These are phyloP conservation scores for Hucho hucho DNA, from an alignment of 2,113 vertebrate genomes.

Conservation along the genomic window DNA sequence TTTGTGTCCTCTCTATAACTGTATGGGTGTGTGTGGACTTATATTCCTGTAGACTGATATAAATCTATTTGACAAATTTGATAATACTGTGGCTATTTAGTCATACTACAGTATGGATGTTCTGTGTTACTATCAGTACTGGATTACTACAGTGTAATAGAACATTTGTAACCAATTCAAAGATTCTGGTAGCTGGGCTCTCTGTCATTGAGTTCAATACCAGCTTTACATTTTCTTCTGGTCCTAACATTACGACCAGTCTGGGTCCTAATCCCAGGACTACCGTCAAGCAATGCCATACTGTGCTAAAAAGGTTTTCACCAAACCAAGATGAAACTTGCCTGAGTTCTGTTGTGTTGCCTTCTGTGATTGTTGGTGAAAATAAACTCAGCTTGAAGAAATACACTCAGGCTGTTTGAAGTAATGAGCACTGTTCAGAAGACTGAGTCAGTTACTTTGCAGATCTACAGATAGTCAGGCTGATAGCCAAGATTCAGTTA, in stretches of 20 bases:
- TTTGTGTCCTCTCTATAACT: no score
- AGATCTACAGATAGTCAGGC: constrained; percentile 45
- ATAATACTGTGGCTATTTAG: no score
- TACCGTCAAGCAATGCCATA: not conserved
- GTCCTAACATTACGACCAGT: not conserved
- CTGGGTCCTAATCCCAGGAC: not conserved
- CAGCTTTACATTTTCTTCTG: not conserved
- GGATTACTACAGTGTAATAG: no score
- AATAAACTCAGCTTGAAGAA: not conserved
- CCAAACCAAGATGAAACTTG: not conserved
- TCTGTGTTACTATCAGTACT: no score
- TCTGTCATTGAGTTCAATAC: not conserved
- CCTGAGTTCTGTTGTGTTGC: not conserved
- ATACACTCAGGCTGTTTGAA: constrained; percentile 29
- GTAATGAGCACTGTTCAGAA: constrained; percentile 46
- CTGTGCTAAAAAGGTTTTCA: not conserved
- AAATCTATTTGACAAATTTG: no score
- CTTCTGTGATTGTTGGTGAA: constrained; percentile 21
- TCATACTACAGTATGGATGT: no score
- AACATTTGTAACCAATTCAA: no score
- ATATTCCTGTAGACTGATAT: no score
- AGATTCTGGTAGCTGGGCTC: not conserved
- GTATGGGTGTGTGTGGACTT: no score
- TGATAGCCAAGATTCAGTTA: constrained; percentile 48
- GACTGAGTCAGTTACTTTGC: constrained; percentile 29